These are phyloP conservation scores for Lontra canadensis DNA, from an alignment of 2,113 vertebrate genomes.

Conservation along the genomic window DNA sequence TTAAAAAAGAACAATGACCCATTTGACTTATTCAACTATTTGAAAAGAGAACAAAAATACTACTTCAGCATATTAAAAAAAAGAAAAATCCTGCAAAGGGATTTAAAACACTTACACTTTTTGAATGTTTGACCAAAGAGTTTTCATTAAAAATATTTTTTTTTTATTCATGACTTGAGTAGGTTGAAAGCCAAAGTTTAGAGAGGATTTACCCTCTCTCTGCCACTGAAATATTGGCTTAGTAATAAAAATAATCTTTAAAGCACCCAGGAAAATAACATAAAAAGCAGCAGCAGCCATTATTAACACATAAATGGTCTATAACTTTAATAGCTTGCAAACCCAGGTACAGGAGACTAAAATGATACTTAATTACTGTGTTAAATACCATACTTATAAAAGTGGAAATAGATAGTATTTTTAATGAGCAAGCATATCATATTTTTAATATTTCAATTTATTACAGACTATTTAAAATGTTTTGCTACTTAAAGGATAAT, in stretches of 20 bases:
- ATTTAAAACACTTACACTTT: neutral
- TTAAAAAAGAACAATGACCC: neutral
- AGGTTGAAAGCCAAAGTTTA: constrained; percentile 6
- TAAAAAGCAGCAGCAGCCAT: neutral
- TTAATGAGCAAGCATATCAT: constrained; percentile 52
- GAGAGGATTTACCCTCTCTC: neutral
- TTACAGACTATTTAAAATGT: constrained; percentile 35
- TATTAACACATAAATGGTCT: constrained; percentile 29
- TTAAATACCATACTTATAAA: constrained; percentile 47
- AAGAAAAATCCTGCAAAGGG: neutral
- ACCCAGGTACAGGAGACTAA: neutral
- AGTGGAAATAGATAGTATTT: constrained; percentile 29
- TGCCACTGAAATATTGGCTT: neutral
- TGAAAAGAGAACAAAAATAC: neutral
- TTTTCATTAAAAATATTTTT: neutral
- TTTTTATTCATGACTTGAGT: neutral
- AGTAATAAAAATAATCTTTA: constrained; percentile 55
- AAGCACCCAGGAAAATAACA: constrained; percentile 37
- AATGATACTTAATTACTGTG: constrained; percentile 8
- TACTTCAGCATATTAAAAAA: neutral
- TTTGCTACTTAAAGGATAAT: constrained; percentile 54
- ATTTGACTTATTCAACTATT: neutral
- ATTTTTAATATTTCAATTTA: constrained; percentile 50
- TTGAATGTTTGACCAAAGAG: neutral
- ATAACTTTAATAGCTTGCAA: constrained; percentile 51